A percentile compares a stretch with the other conserved stretches of the same genome.
Conservation (phyloP, 2,888 invertebrate genomes). For the Cheilosia variabilis region DNA sequence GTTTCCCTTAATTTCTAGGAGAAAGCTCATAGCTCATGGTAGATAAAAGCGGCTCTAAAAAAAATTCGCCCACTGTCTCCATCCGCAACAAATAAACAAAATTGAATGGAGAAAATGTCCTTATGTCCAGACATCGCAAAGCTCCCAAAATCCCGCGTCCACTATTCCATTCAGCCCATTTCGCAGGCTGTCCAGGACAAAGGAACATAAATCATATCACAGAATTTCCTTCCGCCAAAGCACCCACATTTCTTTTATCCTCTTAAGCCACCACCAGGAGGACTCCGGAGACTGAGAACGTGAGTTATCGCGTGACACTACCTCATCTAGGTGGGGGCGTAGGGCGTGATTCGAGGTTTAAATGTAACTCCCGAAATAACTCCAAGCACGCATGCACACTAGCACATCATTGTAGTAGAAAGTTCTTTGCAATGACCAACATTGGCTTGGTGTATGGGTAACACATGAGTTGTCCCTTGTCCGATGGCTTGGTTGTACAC, state of each 20-base stretch:
- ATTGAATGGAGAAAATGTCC: conserved; percentile 4
- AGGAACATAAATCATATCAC: conserved; percentile 68
- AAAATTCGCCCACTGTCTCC: conserved; percentile 22
- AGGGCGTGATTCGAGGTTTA: conserved; percentile 34
- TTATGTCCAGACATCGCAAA: conserved; percentile 41
- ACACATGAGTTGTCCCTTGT: conserved; percentile 19
- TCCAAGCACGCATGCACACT: neutral
- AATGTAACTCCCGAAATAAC: conserved; percentile 30
- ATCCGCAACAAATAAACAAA: conserved; percentile 1
- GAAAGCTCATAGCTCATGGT: conserved; percentile 5
- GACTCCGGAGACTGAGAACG: conserved; percentile 59
- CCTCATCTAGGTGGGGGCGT: conserved; percentile 60
- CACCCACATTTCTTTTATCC: conserved; percentile 33
- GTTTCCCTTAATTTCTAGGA: conserved; percentile 37
- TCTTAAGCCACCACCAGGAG: conserved; percentile 25
- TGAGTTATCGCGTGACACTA: conserved; percentile 74
- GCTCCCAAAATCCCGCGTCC: conserved; percentile 27
- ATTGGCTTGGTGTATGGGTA: conserved; percentile 50
- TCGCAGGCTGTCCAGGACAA: conserved; percentile 65
- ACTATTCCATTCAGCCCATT: conserved; percentile 55
- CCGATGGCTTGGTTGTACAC: conserved; percentile 34
- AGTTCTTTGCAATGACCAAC: conserved; percentile 40
- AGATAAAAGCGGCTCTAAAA: conserved; percentile 22
- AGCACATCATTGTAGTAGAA: neutral
- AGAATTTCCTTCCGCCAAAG: conserved; percentile 69